These are phyloP conservation scores for Corythoichthys intestinalis DNA, from an alignment of 2,113 vertebrate genomes.

Conservation along the genomic window DNA sequence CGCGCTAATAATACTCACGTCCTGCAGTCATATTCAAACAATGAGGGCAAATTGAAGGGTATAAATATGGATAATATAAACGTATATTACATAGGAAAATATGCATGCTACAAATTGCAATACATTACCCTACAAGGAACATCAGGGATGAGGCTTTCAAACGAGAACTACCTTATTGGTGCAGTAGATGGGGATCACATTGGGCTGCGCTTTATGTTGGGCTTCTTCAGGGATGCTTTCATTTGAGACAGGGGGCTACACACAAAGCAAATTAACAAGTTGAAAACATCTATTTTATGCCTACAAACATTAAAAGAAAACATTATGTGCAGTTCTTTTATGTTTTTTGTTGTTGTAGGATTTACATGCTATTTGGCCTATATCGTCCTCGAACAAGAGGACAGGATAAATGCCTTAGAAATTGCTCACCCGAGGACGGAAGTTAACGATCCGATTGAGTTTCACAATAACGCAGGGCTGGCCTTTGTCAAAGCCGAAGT, in stretches of 20 bases:
- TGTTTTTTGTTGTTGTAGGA: neutral
- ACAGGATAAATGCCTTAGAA: neutral
- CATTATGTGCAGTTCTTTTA: too few species aligned
- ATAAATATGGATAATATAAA: neutral
- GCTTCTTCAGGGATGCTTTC: conserved; percentile 72
- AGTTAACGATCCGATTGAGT: conserved; percentile 91
- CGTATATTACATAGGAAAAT: neutral
- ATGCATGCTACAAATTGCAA: neutral
- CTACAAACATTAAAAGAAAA: neutral
- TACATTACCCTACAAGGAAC: neutral
- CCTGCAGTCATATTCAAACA: neutral
- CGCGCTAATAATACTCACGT: neutral
- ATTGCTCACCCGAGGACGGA: conserved; percentile 80
- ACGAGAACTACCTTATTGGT: conserved; percentile 76
- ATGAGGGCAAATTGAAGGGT: neutral
- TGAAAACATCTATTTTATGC: neutral
- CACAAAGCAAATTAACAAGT: neutral
- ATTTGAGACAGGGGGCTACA: conserved; percentile 78
- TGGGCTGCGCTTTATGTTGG: conserved; percentile 69
- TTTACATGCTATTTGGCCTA: neutral
- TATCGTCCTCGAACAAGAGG: neutral
- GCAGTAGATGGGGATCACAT: conserved; percentile 83
- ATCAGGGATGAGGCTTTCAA: neutral
- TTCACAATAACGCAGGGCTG: conserved; percentile 91
- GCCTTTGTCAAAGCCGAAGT: conserved; percentile 82